A percentile compares a stretch with the other conserved stretches of the same genome.
Conservation (phyloP, 2,888 invertebrate species). For the Ditula angustiorana region DNA sequence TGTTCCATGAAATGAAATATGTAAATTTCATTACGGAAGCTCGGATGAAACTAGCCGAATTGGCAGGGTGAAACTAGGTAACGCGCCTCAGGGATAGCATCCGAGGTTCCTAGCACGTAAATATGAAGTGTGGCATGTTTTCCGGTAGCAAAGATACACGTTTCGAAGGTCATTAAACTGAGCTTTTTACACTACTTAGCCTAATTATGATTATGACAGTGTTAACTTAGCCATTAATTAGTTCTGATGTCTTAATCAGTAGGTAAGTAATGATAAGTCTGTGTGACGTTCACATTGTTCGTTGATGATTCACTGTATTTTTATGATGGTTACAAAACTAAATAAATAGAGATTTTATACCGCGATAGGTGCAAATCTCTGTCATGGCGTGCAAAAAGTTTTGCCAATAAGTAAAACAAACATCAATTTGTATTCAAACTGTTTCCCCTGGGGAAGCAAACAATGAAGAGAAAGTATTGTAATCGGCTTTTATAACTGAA, state of each 20-base stretch:
- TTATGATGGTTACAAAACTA: not conserved
- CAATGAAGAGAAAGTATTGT: constrained; percentile 49
- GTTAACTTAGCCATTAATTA: constrained; percentile 29
- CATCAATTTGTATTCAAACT: constrained; percentile 48
- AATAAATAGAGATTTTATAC: not conserved
- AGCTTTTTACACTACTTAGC: not conserved
- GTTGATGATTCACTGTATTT: constrained; percentile 27
- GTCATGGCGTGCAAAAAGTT: constrained; percentile 2
- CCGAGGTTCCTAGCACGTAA: constrained; percentile 15
- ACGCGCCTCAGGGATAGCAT: constrained; percentile 24
- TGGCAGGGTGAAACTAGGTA: constrained; percentile 38
- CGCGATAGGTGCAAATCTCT: not conserved
- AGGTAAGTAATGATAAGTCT: constrained; percentile 10
- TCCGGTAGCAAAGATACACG: not conserved
- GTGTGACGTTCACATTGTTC: constrained; percentile 23
- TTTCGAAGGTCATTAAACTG: constrained; percentile 6
- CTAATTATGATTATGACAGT: constrained; percentile 22
- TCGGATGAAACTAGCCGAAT: constrained; percentile 34
- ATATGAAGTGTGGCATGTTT: constrained; percentile 19
- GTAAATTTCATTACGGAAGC: constrained; percentile 43
- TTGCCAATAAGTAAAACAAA: constrained; percentile 37
- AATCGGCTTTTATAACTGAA: constrained; percentile 51
- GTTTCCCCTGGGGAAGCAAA: constrained; percentile 41
- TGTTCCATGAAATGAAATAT: constrained; percentile 57
- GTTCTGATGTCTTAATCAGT: constrained; percentile 33